Conservation (phyloP, 2,888 invertebrate genomes). For the Lysandra bellargus region DNA sequence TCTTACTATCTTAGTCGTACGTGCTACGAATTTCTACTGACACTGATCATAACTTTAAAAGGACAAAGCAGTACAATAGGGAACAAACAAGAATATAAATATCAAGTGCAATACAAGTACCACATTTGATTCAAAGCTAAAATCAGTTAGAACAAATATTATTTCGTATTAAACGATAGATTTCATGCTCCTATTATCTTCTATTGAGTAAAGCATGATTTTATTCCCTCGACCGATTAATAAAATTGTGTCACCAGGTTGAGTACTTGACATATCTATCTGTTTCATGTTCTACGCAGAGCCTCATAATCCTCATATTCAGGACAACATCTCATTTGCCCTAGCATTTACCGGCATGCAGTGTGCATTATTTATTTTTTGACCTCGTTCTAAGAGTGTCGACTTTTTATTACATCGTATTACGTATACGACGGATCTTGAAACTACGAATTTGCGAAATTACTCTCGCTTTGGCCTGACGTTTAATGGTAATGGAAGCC, state of each 20-base stretch:
- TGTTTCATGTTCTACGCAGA: background rate
- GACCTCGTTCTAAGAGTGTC: constrained; percentile 5
- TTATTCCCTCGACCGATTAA: background rate
- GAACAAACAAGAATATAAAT: too few species aligned
- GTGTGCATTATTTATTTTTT: constrained; percentile 31
- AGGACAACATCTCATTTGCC: constrained; percentile 28
- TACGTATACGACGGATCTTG: background rate
- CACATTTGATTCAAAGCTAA: too few species aligned
- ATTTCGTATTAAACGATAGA: too few species aligned
- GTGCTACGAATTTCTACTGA: too few species aligned
- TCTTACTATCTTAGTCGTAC: too few species aligned
- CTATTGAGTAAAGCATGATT: background rate
- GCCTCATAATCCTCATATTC: constrained; percentile 17
- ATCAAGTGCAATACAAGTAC: too few species aligned
- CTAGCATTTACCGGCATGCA: constrained; percentile 28
- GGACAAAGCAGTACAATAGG: too few species aligned
- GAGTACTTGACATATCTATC: background rate
- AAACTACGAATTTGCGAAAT: constrained; percentile 18
- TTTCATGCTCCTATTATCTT: background rate
- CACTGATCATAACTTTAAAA: too few species aligned
- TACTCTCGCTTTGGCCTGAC: constrained; percentile 1
- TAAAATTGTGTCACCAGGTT: background rate
- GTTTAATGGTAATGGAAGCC: background rate
- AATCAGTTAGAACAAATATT: too few species aligned
- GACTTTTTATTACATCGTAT: constrained; percentile 22